Conservation (phyloP, 2,113 vertebrate species). For the pig (Sus scrofa) region T2T-Sscrofa CM000829.6:52775501-52776000, state of each 20-base stretch:
- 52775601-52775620: neutral
- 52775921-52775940: neutral
- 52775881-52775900: conserved; percentile 15
- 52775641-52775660: too few relatives aligned
- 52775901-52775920: neutral
- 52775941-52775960: neutral
- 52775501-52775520: too few relatives aligned
- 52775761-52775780: neutral
- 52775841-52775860: neutral
- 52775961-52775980: neutral
- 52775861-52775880: neutral
- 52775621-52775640: neutral
- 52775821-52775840: neutral
- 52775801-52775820: neutral
- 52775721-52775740: neutral
- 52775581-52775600: neutral
- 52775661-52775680: neutral
- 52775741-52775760: neutral
- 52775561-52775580: neutral
- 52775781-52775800: neutral
- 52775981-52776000: neutral
- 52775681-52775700: too few relatives aligned
- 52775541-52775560: too few relatives aligned
- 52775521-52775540: too few relatives aligned
- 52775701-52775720: neutral